Evolutionary conservation across 2,888 invertebrate genomes (phyloP).

Genomic region (Scaptomyza parva): DNA sequence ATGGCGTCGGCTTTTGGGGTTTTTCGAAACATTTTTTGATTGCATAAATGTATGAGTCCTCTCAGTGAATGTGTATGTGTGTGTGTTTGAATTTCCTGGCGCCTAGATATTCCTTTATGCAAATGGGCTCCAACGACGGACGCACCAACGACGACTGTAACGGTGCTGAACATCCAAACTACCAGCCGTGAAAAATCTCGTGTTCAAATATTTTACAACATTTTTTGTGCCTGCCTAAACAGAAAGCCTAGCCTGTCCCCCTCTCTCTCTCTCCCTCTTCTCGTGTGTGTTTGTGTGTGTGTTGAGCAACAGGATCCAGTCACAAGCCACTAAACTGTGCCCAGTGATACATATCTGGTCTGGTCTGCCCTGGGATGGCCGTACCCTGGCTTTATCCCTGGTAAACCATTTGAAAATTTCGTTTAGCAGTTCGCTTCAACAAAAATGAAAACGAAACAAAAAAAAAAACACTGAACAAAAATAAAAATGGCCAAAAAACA

Average conservation of each 20-base stretch:
- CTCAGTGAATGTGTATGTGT: slow-evolving; percentile 4
- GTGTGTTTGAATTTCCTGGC: slow-evolving; percentile 26
- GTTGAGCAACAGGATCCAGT: slow-evolving; percentile 27
- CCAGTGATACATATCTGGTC: slow-evolving; percentile 19
- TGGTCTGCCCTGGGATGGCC: slow-evolving; percentile 8
- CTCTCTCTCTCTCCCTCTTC: background rate
- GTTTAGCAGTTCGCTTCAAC: slow-evolving; percentile 60
- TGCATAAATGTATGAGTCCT: slow-evolving; percentile 64
- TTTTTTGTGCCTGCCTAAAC: slow-evolving; percentile 76
- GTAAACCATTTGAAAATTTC: slow-evolving; percentile 80
- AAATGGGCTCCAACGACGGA: slow-evolving; percentile 49
- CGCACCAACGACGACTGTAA: slow-evolving; percentile 63
- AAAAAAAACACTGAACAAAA: slow-evolving; percentile 30
- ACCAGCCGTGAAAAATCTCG: slow-evolving; percentile 81
- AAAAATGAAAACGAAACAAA: slow-evolving; percentile 37
- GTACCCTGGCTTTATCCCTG: slow-evolving; percentile 56
- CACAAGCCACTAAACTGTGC: slow-evolving; percentile 70
- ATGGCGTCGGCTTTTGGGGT: slow-evolving; percentile 36
- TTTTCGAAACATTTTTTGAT: slow-evolving; percentile 38
- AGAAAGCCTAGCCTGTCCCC: slow-evolving; percentile 15
- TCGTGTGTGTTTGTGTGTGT: slow-evolving; percentile 19
- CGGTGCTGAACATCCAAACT: slow-evolving; percentile 80
- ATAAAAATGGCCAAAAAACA: slow-evolving; percentile 16
- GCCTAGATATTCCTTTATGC: slow-evolving; percentile 70
- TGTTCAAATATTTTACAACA: slow-evolving; percentile 80